phyloP scores from a whole-genome alignment of 1,140 invertebrate genomes.

The Bombus cullumanus region DNA sequence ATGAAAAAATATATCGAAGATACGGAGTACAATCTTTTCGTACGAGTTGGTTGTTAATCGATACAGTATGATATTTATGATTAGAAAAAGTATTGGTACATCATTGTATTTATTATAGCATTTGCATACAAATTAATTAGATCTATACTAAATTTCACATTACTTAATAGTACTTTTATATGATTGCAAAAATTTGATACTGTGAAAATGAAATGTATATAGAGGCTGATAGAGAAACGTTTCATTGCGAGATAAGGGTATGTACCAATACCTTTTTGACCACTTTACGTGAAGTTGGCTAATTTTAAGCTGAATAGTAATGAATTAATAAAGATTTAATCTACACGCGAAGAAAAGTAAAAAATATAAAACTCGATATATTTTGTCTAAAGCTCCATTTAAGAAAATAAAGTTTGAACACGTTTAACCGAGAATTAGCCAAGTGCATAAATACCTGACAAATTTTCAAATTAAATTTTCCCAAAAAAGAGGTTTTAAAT shows the following conservation, averaged over 20 bases:
- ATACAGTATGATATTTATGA: too few species aligned
- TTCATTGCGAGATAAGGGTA: background rate
- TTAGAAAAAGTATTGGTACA: too few species aligned
- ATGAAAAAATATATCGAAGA: too few species aligned
- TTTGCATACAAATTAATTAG: too few species aligned
- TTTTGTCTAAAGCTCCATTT: background rate
- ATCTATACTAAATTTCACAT: background rate
- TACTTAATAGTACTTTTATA: background rate
- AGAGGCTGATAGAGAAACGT: background rate
- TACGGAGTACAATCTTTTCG: too few species aligned
- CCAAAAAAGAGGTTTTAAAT: background rate
- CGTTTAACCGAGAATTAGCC: background rate
- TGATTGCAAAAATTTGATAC: background rate
- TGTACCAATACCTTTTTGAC: background rate
- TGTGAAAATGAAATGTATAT: too few species aligned
- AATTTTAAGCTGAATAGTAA: background rate
- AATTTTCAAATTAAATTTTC: background rate
- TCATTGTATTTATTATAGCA: too few species aligned
- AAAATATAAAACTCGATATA: background rate
- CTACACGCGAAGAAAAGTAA: background rate
- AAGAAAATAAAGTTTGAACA: background rate
- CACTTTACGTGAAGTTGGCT: background rate
- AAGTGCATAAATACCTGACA: background rate
- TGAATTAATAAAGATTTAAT: background rate
- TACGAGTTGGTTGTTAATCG: too few species aligned